A percentile compares a stretch with the other conserved stretches of the same genome.
These are phyloP conservation scores for Chrysodeixis includens DNA, from an alignment of 2,888 invertebrate species.

Conservation along the genomic window DNA sequence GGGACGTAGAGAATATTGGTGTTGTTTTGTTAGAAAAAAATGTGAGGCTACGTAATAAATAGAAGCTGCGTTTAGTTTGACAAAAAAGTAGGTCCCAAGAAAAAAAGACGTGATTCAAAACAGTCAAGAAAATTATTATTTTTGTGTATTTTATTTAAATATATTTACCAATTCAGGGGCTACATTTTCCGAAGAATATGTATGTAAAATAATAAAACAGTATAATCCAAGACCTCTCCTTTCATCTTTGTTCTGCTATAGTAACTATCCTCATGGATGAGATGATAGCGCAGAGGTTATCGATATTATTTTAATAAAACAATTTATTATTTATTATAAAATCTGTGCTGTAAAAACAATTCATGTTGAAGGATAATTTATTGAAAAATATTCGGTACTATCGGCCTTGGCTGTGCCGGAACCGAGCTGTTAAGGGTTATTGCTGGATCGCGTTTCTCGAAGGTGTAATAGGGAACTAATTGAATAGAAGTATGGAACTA, in stretches of 20 bases:
- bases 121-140: no score
- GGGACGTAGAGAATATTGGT: not conserved
- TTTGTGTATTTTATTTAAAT: no score
- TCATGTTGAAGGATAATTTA: slow-evolving; percentile 12
- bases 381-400: slow-evolving; percentile 17
- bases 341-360: slow-evolving; percentile 24
- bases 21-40: not conserved
- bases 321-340: slow-evolving; percentile 25
- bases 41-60: no score
- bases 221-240: slow-evolving; percentile 27
- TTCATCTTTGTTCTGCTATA: slow-evolving; percentile 39
- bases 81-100: no score
- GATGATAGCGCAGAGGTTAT: slow-evolving; percentile 53
- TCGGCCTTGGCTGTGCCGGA: slow-evolving; percentile 26
- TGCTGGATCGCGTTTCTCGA: slow-evolving; percentile 19
- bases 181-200: no score
- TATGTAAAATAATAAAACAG: no score
- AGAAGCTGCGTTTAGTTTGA: no score
- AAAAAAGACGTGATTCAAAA: no score
- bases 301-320: slow-evolving; percentile 49
- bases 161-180: no score
- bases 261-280: slow-evolving; percentile 38
- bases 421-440: slow-evolving; percentile 24
- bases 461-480: slow-evolving; percentile 24
- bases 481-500: slow-evolving; percentile 29